Evolutionary conservation across 2,113 vertebrate species (phyloP).

Genomic region (Callipepla squamata): DNA sequence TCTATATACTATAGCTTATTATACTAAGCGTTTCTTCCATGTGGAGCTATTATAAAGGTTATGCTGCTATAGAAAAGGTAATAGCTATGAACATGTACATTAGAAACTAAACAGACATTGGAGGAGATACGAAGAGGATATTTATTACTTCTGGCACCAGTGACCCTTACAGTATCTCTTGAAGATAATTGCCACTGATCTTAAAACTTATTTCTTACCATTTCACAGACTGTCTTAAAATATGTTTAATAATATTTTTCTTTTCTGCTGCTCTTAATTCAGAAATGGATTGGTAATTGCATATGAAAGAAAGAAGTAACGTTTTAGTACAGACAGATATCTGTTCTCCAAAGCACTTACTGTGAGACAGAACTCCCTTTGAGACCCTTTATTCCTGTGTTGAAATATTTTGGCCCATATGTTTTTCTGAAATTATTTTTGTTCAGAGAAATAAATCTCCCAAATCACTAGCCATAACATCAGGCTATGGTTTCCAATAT

Average conservation of each 20-base stretch:
- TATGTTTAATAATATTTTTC: background rate
- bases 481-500: background rate
- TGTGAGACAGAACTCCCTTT: background rate
- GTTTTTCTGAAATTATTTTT: background rate
- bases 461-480: background rate
- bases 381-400: background rate
- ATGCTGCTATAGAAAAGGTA: background rate
- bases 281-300: background rate
- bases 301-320: background rate
- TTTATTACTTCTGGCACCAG: background rate
- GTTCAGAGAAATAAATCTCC: background rate
- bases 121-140: background rate
- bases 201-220: background rate
- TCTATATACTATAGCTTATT: background rate
- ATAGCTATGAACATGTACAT: background rate
- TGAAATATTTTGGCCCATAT: background rate
- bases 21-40: background rate
- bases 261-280: background rate
- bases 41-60: background rate
- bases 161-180: background rate
- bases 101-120: background rate
- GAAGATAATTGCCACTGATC: background rate
- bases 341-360: background rate
- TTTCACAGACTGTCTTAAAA: background rate
- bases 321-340: background rate